Base-by-base conservation (phyloP, 2,113 vertebrate species). In the Dicaeum eximium region DNA sequence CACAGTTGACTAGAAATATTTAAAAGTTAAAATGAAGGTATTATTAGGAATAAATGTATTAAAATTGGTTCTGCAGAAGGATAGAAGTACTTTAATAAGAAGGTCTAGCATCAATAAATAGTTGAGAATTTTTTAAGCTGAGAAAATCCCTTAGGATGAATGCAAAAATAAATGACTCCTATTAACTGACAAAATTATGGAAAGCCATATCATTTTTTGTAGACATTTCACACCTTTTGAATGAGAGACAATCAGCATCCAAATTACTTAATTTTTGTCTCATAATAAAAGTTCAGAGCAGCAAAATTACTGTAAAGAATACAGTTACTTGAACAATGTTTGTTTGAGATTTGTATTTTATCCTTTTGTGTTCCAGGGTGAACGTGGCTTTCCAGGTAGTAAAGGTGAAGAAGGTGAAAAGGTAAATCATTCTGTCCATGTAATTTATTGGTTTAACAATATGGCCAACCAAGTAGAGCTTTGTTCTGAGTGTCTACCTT, bases 381-480 rank as follows among this genome's bases (percentile, higher is more conserved):
- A 98, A 27, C 96, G 35, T 96, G 98, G 98, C 51, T 92, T 96
- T 54, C 56, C 80, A 7, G 98, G 98, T 77, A 96, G 45, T 67
- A 97, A 97, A 97, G 98, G 98, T 79, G 96, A 98, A 93, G 86
- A 47, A 87, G 98, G 98, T 44, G 92, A 97, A 96, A 97, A 98
- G 97, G 98, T 98, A 98, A 97, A 80, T 88, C 51, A 44, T 83
- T 58, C 73, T 56, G n/a, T 45, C 48, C 6, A 1, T 42, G 15
- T 20, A 57, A 42, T 8, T 60, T 86, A 6, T 57, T 87, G 2
- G 7, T 74, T 88, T 81, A 84, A 56, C 6, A 11, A 14, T 67
- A 66, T 58, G 45, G 14, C 14, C 16, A 62, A 9, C 8, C 9
- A 78, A 62, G 7, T 2, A 58, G 7, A 64, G 7, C 18, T 73